These are phyloP conservation scores for Myiozetetes cayanensis DNA, from an alignment of 2,113 vertebrate genomes.

Conservation along the genomic window DNA sequence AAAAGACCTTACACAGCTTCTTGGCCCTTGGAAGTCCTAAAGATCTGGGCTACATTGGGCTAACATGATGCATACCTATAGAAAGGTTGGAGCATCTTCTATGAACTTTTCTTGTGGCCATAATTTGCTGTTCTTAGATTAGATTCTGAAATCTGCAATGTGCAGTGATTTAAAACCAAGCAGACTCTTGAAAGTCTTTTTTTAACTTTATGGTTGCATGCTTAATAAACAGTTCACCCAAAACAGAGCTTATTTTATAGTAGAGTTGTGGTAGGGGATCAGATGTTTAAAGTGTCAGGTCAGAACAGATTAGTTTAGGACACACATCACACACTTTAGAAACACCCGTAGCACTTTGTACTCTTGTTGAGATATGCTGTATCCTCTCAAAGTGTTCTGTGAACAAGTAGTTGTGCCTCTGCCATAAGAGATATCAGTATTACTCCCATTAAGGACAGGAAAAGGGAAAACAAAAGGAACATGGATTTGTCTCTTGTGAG, in stretches of 20 bases:
- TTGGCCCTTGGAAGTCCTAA: neutral
- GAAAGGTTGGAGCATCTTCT: neutral
- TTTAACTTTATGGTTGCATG: neutral
- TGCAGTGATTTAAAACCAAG: neutral
- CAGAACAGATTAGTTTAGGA: neutral
- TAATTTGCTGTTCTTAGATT: neutral
- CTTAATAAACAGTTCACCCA: neutral
- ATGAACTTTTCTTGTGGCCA: neutral
- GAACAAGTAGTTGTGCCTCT: neutral
- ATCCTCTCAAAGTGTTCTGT: neutral
- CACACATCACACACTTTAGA: neutral
- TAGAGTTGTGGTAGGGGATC: neutral
- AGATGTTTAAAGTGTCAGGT: neutral
- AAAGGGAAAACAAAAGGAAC: neutral
- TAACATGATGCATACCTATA: neutral
- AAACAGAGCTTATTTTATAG: neutral
- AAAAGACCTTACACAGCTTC: neutral
- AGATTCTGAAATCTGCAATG: neutral
- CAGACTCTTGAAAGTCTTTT: neutral
- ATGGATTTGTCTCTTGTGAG: neutral
- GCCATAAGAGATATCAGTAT: neutral
- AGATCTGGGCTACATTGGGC: neutral
- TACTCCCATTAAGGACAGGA: neutral
- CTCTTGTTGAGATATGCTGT: neutral
- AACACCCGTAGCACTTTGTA: neutral